Evolutionary conservation across 2,113 vertebrate species (phyloP).

Genomic region (Antechinus stuartii): DNA sequence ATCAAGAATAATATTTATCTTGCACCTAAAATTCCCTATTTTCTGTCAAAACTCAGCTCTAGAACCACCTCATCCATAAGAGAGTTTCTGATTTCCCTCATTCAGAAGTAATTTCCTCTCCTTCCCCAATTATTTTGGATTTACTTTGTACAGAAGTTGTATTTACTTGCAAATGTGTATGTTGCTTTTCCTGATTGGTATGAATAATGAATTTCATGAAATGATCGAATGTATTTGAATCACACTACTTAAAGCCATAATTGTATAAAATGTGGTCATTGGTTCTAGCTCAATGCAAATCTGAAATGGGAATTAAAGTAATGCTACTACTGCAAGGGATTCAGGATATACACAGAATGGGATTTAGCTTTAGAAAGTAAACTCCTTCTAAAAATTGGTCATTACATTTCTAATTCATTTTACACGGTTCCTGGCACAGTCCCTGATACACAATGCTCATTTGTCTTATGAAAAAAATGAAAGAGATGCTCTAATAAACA

Average conservation of each 20-base stretch:
- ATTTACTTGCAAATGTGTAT: neutral
- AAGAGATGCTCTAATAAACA: neutral
- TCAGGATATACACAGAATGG: neutral
- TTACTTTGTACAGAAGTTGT: neutral
- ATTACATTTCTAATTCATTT: neutral
- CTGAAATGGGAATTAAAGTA: neutral
- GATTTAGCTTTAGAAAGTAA: neutral
- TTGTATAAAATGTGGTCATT: neutral
- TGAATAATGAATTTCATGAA: neutral
- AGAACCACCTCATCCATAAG: neutral
- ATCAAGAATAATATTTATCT: neutral
- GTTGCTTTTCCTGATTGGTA: neutral
- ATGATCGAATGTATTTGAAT: neutral
- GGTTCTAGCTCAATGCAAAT: neutral
- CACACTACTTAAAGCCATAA: neutral
- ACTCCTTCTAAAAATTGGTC: neutral
- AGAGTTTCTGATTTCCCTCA: neutral
- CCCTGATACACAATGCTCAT: neutral
- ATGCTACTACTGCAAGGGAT: neutral
- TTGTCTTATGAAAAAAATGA: neutral
- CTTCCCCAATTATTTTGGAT: neutral
- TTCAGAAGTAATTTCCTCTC: too few species aligned
- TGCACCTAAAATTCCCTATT: neutral
- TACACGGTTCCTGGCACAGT: neutral
- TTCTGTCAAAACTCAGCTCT: neutral